These are phyloP conservation scores for Varecia variegata DNA, from an alignment of 2,797 vertebrate species.

Conservation along the genomic window DNA sequence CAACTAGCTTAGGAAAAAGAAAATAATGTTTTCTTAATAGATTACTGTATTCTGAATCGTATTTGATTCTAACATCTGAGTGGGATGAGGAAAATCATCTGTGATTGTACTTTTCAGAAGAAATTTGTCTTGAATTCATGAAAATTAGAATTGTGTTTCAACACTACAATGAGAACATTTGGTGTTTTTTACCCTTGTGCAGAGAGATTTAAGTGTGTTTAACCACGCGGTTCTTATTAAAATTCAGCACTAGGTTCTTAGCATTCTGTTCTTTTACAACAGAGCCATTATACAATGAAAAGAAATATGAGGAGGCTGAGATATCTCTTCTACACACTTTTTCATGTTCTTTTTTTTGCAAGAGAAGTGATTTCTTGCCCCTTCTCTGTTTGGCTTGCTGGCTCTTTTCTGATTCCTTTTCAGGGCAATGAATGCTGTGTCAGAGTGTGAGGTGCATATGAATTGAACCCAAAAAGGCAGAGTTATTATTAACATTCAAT, in stretches of 20 bases:
- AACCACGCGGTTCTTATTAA: conserved; percentile 58
- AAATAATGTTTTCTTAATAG: not conserved
- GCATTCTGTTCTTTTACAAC: conserved; percentile 58
- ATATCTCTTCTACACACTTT: conserved; percentile 63
- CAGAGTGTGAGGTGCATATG: conserved; percentile 29
- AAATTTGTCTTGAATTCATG: conserved; percentile 29
- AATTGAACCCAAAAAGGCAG: not conserved
- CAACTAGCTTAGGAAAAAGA: not conserved
- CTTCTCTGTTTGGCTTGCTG: conserved; percentile 61
- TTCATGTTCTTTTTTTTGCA: conserved; percentile 11
- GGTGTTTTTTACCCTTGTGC: not conserved
- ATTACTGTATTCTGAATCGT: not conserved
- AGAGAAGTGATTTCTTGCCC: conserved; percentile 66
- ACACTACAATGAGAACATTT: conserved; percentile 9
- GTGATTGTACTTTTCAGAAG: not conserved
- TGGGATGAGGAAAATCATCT: not conserved
- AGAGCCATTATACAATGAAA: conserved; percentile 67
- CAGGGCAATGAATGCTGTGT: conserved; percentile 52
- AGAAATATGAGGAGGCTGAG: conserved; percentile 63
- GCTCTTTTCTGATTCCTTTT: conserved; percentile 64
- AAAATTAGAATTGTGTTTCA: conserved; percentile 58
- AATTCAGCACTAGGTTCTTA: conserved; percentile 68
- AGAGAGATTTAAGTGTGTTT: conserved; percentile 45
- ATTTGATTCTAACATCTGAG: not conserved
- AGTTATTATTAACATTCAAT: conserved; percentile 24